Evolutionary conservation across 2,888 invertebrate species (phyloP).

Genomic region (Caenorhabditis sp.): DNA sequence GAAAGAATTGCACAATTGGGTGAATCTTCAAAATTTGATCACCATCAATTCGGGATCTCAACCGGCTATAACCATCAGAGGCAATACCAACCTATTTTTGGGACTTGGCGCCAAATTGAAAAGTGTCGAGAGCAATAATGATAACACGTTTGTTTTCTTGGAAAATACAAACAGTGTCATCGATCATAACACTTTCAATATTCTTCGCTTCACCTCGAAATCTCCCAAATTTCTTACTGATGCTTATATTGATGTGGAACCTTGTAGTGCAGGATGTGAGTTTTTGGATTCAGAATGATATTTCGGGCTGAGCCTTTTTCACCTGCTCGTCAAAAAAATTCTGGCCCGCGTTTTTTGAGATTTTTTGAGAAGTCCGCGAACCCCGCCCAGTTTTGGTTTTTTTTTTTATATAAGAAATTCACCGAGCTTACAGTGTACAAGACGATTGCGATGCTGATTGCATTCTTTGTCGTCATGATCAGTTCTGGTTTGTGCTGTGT

Average conservation of each 20-base stretch:
- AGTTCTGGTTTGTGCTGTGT: no score
- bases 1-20: background rate
- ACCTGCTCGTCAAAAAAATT: no score
- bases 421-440: no score
- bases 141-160: background rate
- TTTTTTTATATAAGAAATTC: no score
- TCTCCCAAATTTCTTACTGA: background rate
- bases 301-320: no score
- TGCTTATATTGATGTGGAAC: background rate
- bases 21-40: background rate
- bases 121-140: background rate
- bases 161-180: background rate
- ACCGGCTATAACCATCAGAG: background rate
- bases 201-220: background rate
- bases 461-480: no score
- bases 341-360: no score
- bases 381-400: no score
- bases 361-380: no score
- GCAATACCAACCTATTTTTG: background rate
- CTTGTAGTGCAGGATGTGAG: background rate
- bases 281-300: background rate
- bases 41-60: background rate
- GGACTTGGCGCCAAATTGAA: background rate
- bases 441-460: no score
- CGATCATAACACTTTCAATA: background rate